phyloP scores from a whole-genome alignment of 2,113 vertebrate genomes.

The Tragelaphus scriptus region DNA sequence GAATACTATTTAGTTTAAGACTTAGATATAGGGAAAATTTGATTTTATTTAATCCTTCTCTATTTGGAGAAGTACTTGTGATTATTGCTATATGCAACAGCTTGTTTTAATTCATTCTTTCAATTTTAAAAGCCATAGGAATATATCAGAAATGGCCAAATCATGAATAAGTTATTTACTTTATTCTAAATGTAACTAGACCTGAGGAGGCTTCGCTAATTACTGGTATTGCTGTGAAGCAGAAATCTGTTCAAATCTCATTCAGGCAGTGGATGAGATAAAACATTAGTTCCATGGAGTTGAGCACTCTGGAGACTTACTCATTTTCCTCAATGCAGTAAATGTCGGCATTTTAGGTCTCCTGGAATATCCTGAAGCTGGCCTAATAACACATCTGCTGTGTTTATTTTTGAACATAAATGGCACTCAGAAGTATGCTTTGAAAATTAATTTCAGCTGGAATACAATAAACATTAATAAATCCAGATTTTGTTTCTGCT shows the following conservation, averaged over 20 bases:
- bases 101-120: slow-evolving; percentile 46
- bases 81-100: background rate
- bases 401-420: slow-evolving; percentile 71
- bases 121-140: slow-evolving; percentile 55
- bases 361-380: slow-evolving; percentile 38
- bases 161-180: slow-evolving; percentile 65
- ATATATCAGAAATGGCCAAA: slow-evolving; percentile 52
- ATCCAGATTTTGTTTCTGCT: slow-evolving; percentile 55
- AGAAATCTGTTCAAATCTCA: slow-evolving; percentile 61
- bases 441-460: slow-evolving; percentile 66
- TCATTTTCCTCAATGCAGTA: background rate
- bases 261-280: slow-evolving; percentile 48
- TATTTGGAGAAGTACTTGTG: slow-evolving; percentile 13
- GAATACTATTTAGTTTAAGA: background rate
- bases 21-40: background rate
- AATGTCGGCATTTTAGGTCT: slow-evolving; percentile 23
- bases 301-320: slow-evolving; percentile 18
- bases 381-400: slow-evolving; percentile 51
- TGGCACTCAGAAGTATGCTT: slow-evolving; percentile 50
- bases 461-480: slow-evolving; percentile 69
- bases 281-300: slow-evolving; percentile 44
- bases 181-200: slow-evolving; percentile 62
- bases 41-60: background rate
- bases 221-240: slow-evolving; percentile 47
- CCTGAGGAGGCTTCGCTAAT: slow-evolving; percentile 57